Evolutionary conservation across 2,113 vertebrate species (phyloP).

Genomic region (Microcebus lehilahytsara): DNA sequence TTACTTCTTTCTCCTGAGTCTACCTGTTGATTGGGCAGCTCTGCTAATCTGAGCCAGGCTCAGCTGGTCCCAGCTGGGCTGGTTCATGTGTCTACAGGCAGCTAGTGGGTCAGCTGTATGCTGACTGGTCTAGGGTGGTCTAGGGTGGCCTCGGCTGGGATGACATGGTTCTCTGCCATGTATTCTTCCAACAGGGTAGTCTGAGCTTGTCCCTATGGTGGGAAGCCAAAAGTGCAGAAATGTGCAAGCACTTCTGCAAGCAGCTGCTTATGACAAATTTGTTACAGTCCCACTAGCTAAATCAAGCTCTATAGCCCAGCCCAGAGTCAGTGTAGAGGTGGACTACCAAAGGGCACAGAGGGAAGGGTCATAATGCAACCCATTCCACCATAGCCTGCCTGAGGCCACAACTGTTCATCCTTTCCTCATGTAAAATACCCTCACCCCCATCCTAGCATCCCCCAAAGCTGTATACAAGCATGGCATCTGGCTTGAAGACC

Average conservation of each 20-base stretch:
- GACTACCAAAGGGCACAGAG: neutral
- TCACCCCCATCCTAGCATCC: neutral
- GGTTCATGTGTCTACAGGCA: neutral
- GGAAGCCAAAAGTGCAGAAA: neutral
- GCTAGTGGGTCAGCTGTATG: neutral
- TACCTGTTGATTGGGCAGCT: neutral
- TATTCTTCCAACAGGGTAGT: neutral
- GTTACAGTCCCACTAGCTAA: neutral
- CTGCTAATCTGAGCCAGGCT: neutral
- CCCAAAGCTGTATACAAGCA: neutral
- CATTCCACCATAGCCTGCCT: neutral
- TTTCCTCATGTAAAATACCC: neutral
- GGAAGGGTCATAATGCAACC: fast-evolving
- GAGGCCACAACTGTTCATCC: neutral
- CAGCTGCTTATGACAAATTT: neutral
- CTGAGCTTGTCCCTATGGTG: neutral
- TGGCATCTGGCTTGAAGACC: neutral
- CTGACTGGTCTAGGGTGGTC: neutral
- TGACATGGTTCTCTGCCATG: neutral
- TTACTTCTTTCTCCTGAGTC: neutral
- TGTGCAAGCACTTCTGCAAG: neutral
- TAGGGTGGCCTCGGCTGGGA: neutral
- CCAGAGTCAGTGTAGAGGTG: neutral
- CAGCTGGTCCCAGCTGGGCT: neutral
- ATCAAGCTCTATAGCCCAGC: neutral